Evolutionary conservation across 2,113 vertebrate genomes (phyloP).

Genomic region (Triplophysa tibetana): DNA sequence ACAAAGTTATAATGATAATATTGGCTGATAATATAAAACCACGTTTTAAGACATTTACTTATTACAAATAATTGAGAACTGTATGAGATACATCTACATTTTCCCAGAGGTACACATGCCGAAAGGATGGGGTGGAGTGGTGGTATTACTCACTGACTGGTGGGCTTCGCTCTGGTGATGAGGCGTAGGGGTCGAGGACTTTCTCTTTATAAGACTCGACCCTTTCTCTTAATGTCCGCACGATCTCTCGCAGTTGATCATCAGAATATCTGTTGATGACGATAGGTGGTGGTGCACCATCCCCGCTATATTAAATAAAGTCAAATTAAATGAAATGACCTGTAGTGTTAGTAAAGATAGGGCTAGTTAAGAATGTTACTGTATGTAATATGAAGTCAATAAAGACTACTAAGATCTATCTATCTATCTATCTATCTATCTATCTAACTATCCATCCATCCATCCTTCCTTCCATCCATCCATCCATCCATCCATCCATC

Average conservation of each 20-base stretch:
- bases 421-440: neutral
- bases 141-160: conserved; percentile 76
- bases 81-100: neutral
- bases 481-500: no score
- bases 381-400: no score
- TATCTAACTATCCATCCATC: no score
- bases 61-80: no score
- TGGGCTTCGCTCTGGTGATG: conserved; percentile 83
- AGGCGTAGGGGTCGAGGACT: conserved; percentile 74
- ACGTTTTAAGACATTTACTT: no score
- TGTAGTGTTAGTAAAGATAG: no score
- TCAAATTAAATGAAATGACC: neutral
- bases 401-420: no score
- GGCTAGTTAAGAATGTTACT: no score
- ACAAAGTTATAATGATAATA: no score
- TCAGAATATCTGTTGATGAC: conserved; percentile 73
- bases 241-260: conserved; percentile 66
- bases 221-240: conserved; percentile 72
- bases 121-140: neutral
- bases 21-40: no score
- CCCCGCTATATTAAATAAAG: conserved; percentile 53
- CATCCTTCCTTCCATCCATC: no score
- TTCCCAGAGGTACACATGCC: neutral
- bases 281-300: conserved; percentile 44
- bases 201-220: conserved; percentile 73